Conservation (phyloP, 2,888 invertebrate species). For the Diachrysia chrysitis region DNA sequence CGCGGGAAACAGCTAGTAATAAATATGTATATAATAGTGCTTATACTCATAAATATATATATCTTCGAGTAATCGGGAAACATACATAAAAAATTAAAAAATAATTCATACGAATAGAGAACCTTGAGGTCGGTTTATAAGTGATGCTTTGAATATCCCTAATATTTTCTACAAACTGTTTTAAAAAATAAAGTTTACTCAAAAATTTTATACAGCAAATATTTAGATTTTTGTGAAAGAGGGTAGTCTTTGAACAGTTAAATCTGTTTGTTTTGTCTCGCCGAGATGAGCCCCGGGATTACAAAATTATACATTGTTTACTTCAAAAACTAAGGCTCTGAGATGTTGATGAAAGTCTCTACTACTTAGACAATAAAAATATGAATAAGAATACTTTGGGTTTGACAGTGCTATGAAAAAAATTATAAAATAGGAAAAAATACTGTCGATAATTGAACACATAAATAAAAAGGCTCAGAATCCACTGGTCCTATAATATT, state of each 20-base stretch:
- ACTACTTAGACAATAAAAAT: not conserved
- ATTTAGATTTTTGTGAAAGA: conserved; percentile 2
- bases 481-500: no score
- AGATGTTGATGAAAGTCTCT: conserved; percentile 13
- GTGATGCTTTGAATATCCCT: not conserved
- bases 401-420: no score
- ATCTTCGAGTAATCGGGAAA: no score
- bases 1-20: no score
- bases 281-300: conserved; percentile 19
- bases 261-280: conserved; percentile 20
- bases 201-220: not conserved
- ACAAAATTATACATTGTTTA: conserved; percentile 25
- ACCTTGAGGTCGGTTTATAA: no score
- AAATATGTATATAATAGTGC: no score
- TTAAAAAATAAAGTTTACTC: not conserved
- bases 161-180: not conserved
- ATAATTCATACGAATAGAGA: no score
- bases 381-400: not conserved
- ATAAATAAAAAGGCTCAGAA: no score
- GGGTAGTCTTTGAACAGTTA: conserved; percentile 11
- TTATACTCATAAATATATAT: no score
- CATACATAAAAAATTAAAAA: no score
- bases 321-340: conserved; percentile 15
- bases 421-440: no score
- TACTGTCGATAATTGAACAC: no score